These are phyloP conservation scores for Apis laboriosa DNA, from an alignment of 1,140 invertebrate genomes.

Conservation along the genomic window DNA sequence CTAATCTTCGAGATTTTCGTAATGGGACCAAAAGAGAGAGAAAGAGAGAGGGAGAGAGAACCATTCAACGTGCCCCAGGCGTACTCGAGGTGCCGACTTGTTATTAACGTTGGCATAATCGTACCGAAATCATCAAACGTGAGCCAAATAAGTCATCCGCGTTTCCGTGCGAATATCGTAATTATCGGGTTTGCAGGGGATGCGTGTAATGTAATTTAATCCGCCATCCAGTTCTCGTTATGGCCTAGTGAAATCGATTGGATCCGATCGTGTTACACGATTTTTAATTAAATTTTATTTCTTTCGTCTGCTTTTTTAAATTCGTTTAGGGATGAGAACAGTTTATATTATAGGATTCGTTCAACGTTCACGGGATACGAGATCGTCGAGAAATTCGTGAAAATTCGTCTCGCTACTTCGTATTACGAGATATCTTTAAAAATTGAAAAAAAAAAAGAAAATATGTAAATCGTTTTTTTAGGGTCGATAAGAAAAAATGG, in stretches of 20 bases:
- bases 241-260: background rate
- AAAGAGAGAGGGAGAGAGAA: background rate
- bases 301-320: too few species aligned
- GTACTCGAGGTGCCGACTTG: constrained; percentile 65
- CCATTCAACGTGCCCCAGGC: constrained; percentile 42
- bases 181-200: constrained; percentile 30
- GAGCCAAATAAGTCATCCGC: constrained; percentile 32
- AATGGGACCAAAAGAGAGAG: background rate
- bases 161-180: constrained; percentile 27
- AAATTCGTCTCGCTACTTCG: too few species aligned
- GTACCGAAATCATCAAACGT: constrained; percentile 42
- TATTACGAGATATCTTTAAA: too few species aligned
- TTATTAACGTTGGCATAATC: constrained; percentile 72
- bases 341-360: too few species aligned
- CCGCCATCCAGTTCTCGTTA: constrained; percentile 12
- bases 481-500: too few species aligned
- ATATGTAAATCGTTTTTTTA: too few species aligned
- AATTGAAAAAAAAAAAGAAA: too few species aligned
- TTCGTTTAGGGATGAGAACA: too few species aligned
- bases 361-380: too few species aligned
- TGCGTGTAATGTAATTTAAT: constrained; percentile 19
- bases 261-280: background rate
- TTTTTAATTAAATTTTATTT: too few species aligned
- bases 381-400: too few species aligned
- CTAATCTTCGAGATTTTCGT: constrained; percentile 57